Evolutionary conservation across 2,797 vertebrate species (phyloP), one percentile per base, ranked within the genome.

Genomic region (Odontamblyopus lacepedii): DNA sequence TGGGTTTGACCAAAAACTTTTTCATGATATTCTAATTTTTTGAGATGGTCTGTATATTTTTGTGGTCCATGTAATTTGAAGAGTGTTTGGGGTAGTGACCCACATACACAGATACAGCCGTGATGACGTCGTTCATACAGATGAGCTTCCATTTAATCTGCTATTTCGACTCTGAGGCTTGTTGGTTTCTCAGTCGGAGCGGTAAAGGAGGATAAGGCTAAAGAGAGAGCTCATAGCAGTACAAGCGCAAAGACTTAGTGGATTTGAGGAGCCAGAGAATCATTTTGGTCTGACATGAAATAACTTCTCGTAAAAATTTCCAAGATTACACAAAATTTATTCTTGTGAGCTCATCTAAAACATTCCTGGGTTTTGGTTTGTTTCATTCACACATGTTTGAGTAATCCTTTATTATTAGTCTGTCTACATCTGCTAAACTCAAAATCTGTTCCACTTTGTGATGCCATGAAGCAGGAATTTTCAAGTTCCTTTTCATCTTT

Each of bases 81-180:
- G 19, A 70, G 82, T 35, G 73, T 71, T 81, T 72, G 62, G 61
- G 72, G 84, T 73, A 78, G 75, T 90, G 86, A 90, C 87, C 87
- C 89, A 91, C 80, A 88, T 89, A 84, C 72, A 72, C 72, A 81
- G 72, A 59, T 76, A 75, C 60, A 6, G 62, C 72, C 72, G 78
- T 81, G 86, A 83, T 86, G 87, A 83, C 67, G 82, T 82, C 23
- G 59, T 78, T 85, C 80, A 80, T 69, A 76, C 80, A 77, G 81
- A 84, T 75, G 75, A 74, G 75, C 74, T 61, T 77, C 71, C 78
- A 75, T 88, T 78, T 87, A 87, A 90, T 88, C 84, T 80, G 63
- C 69, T 75, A 70, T 80, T 87, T 72, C 84, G 76, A 59, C 83
- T 69, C 69, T 19, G 70, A 70, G 74, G 73, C 32, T 6, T 75